Conservation (phyloP, 2,113 vertebrate genomes). For the Bubo bubo region DNA sequence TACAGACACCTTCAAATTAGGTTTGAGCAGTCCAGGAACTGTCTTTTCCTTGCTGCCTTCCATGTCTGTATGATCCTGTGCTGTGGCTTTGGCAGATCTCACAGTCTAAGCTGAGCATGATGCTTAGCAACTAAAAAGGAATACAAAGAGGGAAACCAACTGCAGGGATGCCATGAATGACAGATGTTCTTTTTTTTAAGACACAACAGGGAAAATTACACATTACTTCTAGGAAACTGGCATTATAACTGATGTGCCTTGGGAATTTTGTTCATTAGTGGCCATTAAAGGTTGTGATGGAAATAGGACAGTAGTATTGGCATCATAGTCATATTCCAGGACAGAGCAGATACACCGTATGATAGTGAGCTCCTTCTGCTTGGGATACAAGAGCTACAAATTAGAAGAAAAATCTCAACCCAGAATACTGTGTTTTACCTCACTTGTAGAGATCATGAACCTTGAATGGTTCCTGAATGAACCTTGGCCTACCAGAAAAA, state of each 20-base stretch:
- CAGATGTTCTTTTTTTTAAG: neutral
- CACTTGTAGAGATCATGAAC: neutral
- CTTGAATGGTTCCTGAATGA: neutral
- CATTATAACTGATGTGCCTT: neutral
- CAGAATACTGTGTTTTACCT: neutral
- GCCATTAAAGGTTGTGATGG: neutral
- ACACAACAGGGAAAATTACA: neutral
- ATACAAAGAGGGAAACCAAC: neutral
- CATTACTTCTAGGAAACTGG: neutral
- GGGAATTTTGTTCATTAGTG: neutral
- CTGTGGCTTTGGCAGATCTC: neutral
- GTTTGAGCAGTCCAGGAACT: neutral
- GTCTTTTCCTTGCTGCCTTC: neutral
- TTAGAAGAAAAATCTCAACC: neutral
- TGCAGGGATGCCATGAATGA: neutral
- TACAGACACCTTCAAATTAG: neutral
- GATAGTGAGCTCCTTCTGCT: neutral
- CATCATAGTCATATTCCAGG: neutral
- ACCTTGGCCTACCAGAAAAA: neutral
- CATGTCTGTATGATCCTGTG: neutral
- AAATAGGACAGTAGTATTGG: neutral
- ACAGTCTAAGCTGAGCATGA: neutral
- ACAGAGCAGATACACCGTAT: accelerated
- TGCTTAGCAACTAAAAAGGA: neutral
- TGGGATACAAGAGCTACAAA: neutral